Percentiles rank a stretch among this genome's conserved stretches.
Evolutionary conservation across 2,888 invertebrate genomes (phyloP).

Genomic region (Carcina quercana): DNA sequence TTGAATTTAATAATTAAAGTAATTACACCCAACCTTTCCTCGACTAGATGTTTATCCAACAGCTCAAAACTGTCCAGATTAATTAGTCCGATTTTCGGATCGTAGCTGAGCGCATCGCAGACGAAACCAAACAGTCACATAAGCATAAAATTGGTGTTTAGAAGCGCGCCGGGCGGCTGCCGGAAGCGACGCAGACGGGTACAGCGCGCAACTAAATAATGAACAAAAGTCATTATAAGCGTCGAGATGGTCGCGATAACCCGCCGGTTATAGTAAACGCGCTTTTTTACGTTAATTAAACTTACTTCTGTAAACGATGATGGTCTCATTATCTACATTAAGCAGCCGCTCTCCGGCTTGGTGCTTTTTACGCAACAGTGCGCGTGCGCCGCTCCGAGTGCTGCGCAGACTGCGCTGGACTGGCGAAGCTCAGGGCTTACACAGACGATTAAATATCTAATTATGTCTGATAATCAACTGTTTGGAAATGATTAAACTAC

Average conservation of each 20-base stretch:
- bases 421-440: too few relatives aligned
- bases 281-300: conserved; percentile 73
- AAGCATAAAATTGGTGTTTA: conserved; percentile 59
- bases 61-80: conserved; percentile 31
- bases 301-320: conserved; percentile 68
- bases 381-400: conserved; percentile 21
- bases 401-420: too few relatives aligned
- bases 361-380: conserved; percentile 51
- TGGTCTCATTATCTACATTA: conserved; percentile 59
- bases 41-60: conserved; percentile 24
- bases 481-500: too few relatives aligned
- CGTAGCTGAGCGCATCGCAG: conserved; percentile 30
- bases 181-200: conserved; percentile 57
- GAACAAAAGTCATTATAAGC: conserved; percentile 69
- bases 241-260: conserved; percentile 60
- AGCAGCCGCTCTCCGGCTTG: conserved; percentile 34
- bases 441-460: too few relatives aligned
- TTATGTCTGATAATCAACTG: too few relatives aligned
- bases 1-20: conserved; percentile 27
- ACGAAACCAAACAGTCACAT: conserved; percentile 49
- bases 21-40: conserved; percentile 29
- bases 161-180: conserved; percentile 37
- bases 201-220: conserved; percentile 62
- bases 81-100: conserved; percentile 41
- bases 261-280: conserved; percentile 63